Conservation (phyloP, 2,888 invertebrate genomes). For the Archips xylosteana region DNA sequence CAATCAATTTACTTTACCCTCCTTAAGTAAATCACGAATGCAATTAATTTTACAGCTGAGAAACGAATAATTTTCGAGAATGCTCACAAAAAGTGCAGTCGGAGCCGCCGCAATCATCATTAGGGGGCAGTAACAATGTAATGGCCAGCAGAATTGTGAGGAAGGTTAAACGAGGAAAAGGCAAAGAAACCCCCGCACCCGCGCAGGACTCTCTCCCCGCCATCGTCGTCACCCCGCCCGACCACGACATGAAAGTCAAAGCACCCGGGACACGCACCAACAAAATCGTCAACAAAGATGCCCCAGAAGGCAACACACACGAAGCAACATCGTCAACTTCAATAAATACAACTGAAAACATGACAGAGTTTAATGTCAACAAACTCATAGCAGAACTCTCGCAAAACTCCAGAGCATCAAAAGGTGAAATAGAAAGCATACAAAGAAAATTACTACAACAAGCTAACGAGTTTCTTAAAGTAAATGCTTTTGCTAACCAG, state of each 20-base stretch:
- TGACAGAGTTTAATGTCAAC: slow-evolving; percentile 75
- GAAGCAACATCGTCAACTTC: slow-evolving; percentile 38
- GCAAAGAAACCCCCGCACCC: slow-evolving; percentile 59
- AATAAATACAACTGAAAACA: slow-evolving; percentile 52
- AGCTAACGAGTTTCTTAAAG: slow-evolving; percentile 81
- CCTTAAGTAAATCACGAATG: slow-evolving; percentile 36
- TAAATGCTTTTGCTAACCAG: slow-evolving; percentile 73
- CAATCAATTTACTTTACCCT: slow-evolving; percentile 26
- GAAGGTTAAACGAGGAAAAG: slow-evolving; percentile 89
- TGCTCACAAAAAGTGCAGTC: slow-evolving; percentile 49
- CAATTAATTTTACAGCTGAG: slow-evolving; percentile 31
- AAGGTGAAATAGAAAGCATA: slow-evolving; percentile 77
- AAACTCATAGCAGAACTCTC: slow-evolving; percentile 78
- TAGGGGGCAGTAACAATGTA: slow-evolving; percentile 80
- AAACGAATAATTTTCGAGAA: slow-evolving; percentile 47
- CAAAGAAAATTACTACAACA: slow-evolving; percentile 76
- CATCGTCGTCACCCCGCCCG: slow-evolving; percentile 73
- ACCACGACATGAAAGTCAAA: slow-evolving; percentile 74
- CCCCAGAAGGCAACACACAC: slow-evolving; percentile 47
- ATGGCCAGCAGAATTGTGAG: slow-evolving; percentile 90
- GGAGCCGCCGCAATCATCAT: slow-evolving; percentile 66
- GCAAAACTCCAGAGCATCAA: slow-evolving; percentile 76
- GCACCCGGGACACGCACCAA: slow-evolving; percentile 55
- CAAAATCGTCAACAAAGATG: slow-evolving; percentile 52
- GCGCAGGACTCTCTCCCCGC: slow-evolving; percentile 62